phyloP scores from a whole-genome alignment of 2,113 vertebrate species.

The Oreocharis arfaki region DNA sequence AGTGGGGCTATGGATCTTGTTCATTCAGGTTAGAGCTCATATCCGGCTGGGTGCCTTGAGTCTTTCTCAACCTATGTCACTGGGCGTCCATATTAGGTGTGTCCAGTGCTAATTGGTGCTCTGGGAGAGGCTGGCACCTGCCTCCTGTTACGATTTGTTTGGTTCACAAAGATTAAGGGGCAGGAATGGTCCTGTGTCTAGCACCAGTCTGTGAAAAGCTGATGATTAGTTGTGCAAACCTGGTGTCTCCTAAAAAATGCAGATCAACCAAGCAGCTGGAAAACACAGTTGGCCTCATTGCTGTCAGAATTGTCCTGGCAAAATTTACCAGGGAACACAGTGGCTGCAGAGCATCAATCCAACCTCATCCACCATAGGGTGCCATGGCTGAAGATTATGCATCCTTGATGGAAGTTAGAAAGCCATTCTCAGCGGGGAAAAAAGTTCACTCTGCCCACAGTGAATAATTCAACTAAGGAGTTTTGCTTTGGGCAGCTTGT shows the following conservation, averaged over 20 bases:
- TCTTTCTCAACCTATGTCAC: background rate
- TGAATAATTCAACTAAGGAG: slow-evolving; percentile 56
- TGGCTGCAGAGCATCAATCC: background rate
- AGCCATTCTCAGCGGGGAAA: background rate
- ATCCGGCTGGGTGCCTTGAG: background rate
- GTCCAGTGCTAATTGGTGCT: background rate
- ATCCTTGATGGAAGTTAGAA: background rate
- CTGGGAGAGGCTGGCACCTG: background rate
- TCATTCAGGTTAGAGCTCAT: background rate
- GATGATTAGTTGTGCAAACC: background rate
- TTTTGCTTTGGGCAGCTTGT: slow-evolving; percentile 42
- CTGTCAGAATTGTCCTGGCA: background rate
- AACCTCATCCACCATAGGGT: background rate
- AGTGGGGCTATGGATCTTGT: background rate
- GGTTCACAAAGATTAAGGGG: background rate
- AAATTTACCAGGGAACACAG: background rate
- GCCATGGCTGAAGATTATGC: background rate
- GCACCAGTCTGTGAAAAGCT: background rate
- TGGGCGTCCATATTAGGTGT: background rate
- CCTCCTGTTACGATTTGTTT: background rate
- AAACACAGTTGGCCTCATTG: background rate
- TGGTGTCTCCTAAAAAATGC: background rate
- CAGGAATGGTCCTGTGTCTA: background rate
- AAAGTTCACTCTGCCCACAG: background rate
- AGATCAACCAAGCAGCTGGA: background rate